These are phyloP conservation scores for Aphis gossypii DNA, from an alignment of 1,140 invertebrate genomes.

Conservation along the genomic window DNA sequence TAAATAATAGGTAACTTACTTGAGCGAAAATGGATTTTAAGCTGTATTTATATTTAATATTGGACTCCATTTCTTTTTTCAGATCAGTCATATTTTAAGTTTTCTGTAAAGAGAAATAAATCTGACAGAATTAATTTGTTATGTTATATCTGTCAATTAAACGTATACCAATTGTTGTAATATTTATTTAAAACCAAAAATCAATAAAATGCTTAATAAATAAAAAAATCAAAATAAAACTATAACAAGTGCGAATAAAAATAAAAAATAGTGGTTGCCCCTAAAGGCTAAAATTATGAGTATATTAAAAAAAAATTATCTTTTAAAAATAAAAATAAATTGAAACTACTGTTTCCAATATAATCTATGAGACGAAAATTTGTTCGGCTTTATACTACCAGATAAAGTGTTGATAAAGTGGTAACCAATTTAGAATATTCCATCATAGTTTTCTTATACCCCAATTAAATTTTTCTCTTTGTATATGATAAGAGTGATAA, in stretches of 20 bases:
- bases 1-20: background rate
- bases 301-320: background rate
- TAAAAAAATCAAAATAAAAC: background rate
- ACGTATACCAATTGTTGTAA: background rate
- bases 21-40: constrained; percentile 18
- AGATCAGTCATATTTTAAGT: background rate
- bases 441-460: background rate
- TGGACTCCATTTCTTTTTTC: constrained; percentile 13
- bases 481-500: background rate
- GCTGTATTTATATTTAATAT: background rate
- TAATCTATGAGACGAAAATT: background rate
- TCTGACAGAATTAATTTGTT: background rate
- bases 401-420: background rate
- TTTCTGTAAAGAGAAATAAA: background rate
- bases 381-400: background rate
- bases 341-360: background rate
- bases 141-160: background rate
- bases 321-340: no score
- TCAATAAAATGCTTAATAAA: no score
- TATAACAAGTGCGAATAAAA: background rate
- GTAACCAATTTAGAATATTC: background rate
- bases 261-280: no score
- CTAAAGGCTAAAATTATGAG: no score
- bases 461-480: background rate
- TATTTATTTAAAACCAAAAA: background rate